Conservation (phyloP, 2,113 vertebrate genomes). For the Macroglossus sobrinus region DNA sequence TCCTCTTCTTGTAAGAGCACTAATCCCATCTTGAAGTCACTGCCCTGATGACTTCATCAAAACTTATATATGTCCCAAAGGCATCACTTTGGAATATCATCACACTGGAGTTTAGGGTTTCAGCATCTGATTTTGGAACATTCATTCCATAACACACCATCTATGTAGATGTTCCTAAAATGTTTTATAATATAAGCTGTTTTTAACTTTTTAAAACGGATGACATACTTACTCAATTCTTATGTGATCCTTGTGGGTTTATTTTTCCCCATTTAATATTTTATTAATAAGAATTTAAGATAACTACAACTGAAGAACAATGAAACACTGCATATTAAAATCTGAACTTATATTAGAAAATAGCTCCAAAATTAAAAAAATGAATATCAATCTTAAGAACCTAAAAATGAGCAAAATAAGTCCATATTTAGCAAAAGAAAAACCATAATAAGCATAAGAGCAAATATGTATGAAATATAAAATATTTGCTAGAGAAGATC, state of each 20-base stretch:
- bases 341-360: background rate
- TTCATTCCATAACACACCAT: background rate
- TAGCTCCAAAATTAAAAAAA: background rate
- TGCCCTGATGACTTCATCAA: background rate
- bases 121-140: background rate
- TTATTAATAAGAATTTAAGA: conserved; percentile 27
- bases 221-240: background rate
- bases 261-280: background rate
- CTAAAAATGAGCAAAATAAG: conserved; percentile 6
- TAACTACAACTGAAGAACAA: background rate
- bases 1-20: background rate
- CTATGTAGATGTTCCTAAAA: background rate
- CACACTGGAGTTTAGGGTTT: background rate
- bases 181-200: background rate
- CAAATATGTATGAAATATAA: background rate
- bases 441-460: background rate
- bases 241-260: background rate
- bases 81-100: background rate
- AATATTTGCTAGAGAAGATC: background rate
- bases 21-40: background rate
- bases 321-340: conserved; percentile 10
- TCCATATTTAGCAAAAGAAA: background rate
- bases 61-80: background rate
- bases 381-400: background rate
- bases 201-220: background rate